Base-by-base conservation (phyloP, 2,888 invertebrate genomes). In the Arge pagana region DNA sequence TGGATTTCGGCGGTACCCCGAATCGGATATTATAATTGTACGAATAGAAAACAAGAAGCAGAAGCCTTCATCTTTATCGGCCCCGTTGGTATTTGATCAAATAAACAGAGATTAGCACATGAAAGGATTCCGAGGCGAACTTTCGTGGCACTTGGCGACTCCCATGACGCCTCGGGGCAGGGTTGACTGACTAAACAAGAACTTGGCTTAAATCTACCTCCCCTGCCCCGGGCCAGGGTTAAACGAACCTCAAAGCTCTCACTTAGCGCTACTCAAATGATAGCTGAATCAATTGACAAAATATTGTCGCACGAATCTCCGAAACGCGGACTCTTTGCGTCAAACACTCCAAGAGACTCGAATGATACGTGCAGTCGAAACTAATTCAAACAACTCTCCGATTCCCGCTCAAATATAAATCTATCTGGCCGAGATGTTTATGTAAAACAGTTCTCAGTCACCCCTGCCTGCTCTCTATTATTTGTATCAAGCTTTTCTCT, bases 111-210 rank as follows among this genome's bases (percentile, higher is more conserved):
- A 72, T 72, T 72, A 72, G 69, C 72, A 72, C 72, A 70, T 71
- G 67, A 71, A 71, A 69, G 68, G 64, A 59, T 21, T 52, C 10
- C 41, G n/a, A 7, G 11, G 7, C 15, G n/a, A 21, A 15, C 16
- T 30, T 19, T 58, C 45, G 56, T 54, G 66, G 64, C 76, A 75
- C 74, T 75, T 76, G 75, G 70, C 71, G 67, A 72, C 74, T 74
- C 73, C 71, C 74, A 72, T 68, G 66, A 69, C 66, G 70, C 70
- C 72, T 69, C 64, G 65, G 72, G 72, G 64, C 69, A 67, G 68
- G 68, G 66, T 72, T 72, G 75, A 70, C 75, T 76, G 70, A 74
- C 74, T 73, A 76, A 76, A 75, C 74, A 76, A 66, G 61, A 70
- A 73, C 71, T 72, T 70, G 68, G 64, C 67, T n/a, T n/a, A n/a